phyloP scores from a whole-genome alignment of 2,888 invertebrate species.

The Drosophila demipolita region DNA sequence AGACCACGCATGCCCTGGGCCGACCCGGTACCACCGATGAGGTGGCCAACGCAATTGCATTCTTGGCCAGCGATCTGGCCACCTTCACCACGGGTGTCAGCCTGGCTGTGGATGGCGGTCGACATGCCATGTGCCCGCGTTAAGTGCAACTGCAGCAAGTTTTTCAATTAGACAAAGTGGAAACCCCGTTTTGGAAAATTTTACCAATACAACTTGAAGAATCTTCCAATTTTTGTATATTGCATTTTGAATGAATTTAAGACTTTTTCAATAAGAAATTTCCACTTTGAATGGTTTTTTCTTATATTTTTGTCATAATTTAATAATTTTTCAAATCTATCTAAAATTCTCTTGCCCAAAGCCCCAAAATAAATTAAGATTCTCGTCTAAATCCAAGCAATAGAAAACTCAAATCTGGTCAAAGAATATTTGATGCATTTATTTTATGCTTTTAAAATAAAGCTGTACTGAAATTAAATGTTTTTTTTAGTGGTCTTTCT shows the following conservation, averaged over 20 bases:
- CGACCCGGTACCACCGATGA: constrained; percentile 93
- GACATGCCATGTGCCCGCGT: constrained; percentile 97
- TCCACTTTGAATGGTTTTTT: not conserved
- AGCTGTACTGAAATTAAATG: not conserved
- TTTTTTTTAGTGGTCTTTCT: not conserved
- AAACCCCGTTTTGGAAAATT: not conserved
- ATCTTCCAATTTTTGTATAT: not conserved
- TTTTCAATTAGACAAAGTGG: not conserved
- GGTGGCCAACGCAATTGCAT: constrained; percentile 95
- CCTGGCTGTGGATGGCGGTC: constrained; percentile 96
- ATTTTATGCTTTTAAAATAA: constrained; percentile 17
- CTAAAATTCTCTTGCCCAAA: not conserved
- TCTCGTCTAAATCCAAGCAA: not conserved
- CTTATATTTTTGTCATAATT: not conserved
- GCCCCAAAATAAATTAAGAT: not conserved
- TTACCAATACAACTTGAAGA: not conserved
- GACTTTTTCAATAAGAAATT: not conserved
- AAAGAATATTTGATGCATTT: constrained; percentile 46
- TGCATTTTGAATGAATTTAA: not conserved
- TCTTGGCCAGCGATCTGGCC: constrained; percentile 94
- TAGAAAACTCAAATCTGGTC: not conserved
- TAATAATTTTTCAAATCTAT: not conserved
- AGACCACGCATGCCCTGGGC: constrained; percentile 96
- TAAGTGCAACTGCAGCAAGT: constrained; percentile 84
- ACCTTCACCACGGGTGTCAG: constrained; percentile 96